Evolutionary conservation across 2,888 invertebrate species (phyloP), one percentile per base, ranked within the genome.

Genomic region (Zelleria hepariella): DNA sequence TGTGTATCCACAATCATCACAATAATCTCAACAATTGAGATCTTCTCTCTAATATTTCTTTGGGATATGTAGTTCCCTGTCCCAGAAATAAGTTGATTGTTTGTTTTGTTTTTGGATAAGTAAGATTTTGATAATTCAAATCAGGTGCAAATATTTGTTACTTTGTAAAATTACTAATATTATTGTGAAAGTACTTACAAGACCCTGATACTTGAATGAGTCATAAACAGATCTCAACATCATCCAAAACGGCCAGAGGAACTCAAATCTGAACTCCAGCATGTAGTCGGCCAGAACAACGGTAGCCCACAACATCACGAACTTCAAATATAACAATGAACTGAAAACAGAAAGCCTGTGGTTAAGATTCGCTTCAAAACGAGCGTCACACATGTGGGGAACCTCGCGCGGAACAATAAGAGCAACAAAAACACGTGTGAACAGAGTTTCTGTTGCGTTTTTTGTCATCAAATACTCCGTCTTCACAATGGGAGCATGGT

Each of bases 211-310:
- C 90, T 97, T 97, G 89, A 96, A 98, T 68, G 98, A 97, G 89
- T 98, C 98, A 87, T 98, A 96, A 72, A 98, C 95, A 80, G 97
- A 97, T 87, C 98, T 93, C 69, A 98, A 90, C 75, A 99, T 92
- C 74, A 99, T 93, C 96, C 98, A 98, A 89, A 98, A 97, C 59
- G 99, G 98, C 98, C 98, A 99, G 78, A 99, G 92, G 90, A 98
- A 98, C 91, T 99, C 99, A 91, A 99, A 98, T 75, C 99, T 95
- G 91, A 99, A 98, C 90, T 98, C 98, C 89, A 98, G 90, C 90
- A 98, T 94, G 90, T 97, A 98, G 89, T 98, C 98, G 68, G 96
- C 97, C 87, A 97, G 90, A 80, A 98, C 94, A 72, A 98, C 96
- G 83, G 96, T 92, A 70, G 94, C 95, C 98, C 98, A 98, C 86